Base-by-base conservation (phyloP, 1,140 invertebrate genomes). In the Eriosoma lanigerum region DNA sequence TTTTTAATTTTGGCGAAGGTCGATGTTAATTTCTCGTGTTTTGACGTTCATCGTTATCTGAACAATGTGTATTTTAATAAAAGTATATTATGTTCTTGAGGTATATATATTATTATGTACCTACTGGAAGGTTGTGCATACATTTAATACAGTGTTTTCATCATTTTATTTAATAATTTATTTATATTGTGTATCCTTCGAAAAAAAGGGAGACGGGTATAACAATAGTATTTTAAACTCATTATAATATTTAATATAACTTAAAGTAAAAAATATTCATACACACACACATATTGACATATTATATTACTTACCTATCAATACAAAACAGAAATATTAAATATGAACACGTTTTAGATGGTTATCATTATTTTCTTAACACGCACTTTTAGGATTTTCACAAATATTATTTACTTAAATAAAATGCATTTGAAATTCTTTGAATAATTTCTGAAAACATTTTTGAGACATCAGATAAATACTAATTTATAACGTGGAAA, bases 61-160 rank as follows among this genome's bases (percentile, higher is more conserved):
- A 78, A 78, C 75, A 78, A 62, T 62, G 38, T 62, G 38, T 62
- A 24, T 62, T 78, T 76, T 58, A 60, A 56, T 76, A 76, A 76
- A 58, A 56, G 13, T 38, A 38, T 38, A 38, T 38, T 38, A 38
- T 26, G 73, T 76, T 76, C 73, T 76, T 76, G 73, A 76, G 73
- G 24, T 58, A 58, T 17, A 58, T 58, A n/a, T n/a, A n/a, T n/a
- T n/a, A n/a, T n/a, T n/a, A n/a, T n/a, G n/a, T n/a, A 44, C 29
- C 32, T 38, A 32, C 54, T 48, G 56, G 75, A 78, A 60, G 75
- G 56, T 48, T 58, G 56, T 62, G 48, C 24, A 12, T 38, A 38
- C 29, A 21, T 76, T 60, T 24, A 26, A 24, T 12, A 58, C 15
- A 0, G 44, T 19, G 54, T 60, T 60, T 56, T n/a, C 75, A 12